Evolutionary conservation across 1,140 invertebrate species (phyloP).

Genomic region (Solen grandis): DNA sequence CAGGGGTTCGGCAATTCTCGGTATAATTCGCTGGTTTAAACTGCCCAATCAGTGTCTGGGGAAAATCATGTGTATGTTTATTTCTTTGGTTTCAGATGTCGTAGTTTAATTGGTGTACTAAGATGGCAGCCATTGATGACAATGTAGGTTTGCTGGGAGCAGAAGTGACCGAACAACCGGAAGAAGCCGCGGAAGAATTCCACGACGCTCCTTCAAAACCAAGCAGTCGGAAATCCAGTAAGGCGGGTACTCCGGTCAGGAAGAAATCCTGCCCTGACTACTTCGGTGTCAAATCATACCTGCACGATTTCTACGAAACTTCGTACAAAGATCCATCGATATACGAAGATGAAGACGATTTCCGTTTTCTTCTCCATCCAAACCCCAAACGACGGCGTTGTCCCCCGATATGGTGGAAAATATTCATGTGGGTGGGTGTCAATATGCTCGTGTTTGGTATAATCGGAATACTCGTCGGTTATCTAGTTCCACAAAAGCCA

Average conservation of each 20-base stretch:
- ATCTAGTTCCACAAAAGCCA: constrained; percentile 81
- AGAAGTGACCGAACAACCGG: background rate
- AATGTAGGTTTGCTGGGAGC: constrained; percentile 27
- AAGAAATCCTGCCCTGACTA: constrained; percentile 76
- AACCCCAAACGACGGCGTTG: constrained; percentile 71
- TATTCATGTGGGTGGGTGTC: constrained; percentile 81
- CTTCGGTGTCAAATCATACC: constrained; percentile 82
- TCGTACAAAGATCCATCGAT: constrained; percentile 63
- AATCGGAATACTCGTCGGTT: constrained; percentile 82
- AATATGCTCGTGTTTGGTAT: constrained; percentile 81
- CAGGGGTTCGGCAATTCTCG: too few relatives aligned
- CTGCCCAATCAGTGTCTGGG: too few relatives aligned
- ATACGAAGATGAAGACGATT: constrained; percentile 81
- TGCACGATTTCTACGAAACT: constrained; percentile 82
- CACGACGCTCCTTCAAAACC: constrained; percentile 53
- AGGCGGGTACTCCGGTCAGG: constrained; percentile 15
- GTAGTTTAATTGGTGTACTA: too few relatives aligned
- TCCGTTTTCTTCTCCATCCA: constrained; percentile 80
- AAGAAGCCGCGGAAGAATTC: constrained; percentile 57
- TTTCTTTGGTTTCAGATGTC: too few relatives aligned
- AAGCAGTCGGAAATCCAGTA: constrained; percentile 42
- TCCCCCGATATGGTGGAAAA: constrained; percentile 81
- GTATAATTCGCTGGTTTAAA: too few relatives aligned
- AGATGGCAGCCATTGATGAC: constrained; percentile 46
- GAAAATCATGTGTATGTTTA: too few relatives aligned